Conservation (phyloP, 2,888 invertebrate species). For the Dicranocentrus wangi region DNA sequence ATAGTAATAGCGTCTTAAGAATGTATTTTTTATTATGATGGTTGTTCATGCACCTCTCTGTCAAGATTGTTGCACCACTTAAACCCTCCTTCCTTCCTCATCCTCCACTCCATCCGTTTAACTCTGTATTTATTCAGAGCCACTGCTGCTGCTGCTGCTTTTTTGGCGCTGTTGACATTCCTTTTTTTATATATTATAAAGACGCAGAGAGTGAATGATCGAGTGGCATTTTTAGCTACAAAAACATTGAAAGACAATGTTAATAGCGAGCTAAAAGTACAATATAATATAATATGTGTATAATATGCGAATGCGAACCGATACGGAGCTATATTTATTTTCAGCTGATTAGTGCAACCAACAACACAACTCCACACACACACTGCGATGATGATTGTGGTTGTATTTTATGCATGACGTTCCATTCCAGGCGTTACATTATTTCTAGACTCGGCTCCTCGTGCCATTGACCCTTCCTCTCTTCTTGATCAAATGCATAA, state of each 20-base stretch:
- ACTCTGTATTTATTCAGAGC: neutral
- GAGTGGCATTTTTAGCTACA: neutral
- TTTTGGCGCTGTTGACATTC: constrained; percentile 12
- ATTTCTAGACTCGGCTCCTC: constrained; percentile 24
- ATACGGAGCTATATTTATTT: constrained; percentile 3
- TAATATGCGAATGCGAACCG: neutral
- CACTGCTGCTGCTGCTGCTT: neutral
- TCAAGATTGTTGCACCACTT: too few species aligned
- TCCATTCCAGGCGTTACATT: constrained; percentile 16
- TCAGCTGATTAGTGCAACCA: constrained; percentile 20
- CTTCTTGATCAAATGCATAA: constrained; percentile 24
- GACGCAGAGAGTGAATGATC: constrained; percentile 2
- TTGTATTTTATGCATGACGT: constrained; percentile 2
- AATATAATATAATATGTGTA: neutral
- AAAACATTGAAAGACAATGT: neutral
- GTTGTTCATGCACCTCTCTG: too few species aligned
- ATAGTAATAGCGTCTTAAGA: too few species aligned
- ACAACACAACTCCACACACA: neutral
- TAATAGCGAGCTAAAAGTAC: too few species aligned
- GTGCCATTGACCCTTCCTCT: constrained; percentile 52
- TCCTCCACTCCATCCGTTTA: too few species aligned
- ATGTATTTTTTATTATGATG: too few species aligned
- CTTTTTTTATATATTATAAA: constrained; percentile 13
- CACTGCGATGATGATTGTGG: neutral
- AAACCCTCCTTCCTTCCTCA: too few species aligned